Evolutionary conservation across 2,797 vertebrate species (phyloP).

Genomic region (Dryobates pubescens): DNA sequence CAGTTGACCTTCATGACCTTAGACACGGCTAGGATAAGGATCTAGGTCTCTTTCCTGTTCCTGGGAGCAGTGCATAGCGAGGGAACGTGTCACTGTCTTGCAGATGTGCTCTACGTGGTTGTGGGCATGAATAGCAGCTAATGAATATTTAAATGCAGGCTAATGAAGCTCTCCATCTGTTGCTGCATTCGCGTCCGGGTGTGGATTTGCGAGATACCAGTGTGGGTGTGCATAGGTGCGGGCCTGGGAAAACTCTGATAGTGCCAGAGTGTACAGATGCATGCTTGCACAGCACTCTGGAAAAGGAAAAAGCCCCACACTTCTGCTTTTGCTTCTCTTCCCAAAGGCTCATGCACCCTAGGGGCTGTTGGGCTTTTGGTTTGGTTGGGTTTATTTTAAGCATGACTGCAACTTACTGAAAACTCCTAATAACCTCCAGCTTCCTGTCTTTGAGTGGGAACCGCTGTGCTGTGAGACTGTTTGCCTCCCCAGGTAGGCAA

Average conservation of each 20-base stretch:
- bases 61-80: neutral
- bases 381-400: neutral
- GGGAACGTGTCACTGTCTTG: neutral
- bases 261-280: neutral
- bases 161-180: neutral
- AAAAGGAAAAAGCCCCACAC: neutral
- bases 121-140: neutral
- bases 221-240: conserved; percentile 36
- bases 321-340: neutral
- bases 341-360: neutral
- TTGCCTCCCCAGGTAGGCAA: neutral
- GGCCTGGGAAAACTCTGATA: conserved; percentile 27
- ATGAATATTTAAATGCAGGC: neutral
- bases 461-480: neutral
- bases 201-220: conserved; percentile 42
- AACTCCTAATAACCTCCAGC: neutral
- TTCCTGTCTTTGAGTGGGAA: neutral
- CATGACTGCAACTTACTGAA: neutral
- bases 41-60: neutral
- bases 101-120: neutral
- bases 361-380: no score
- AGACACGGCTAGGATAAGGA: neutral
- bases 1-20: neutral
- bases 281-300: neutral
- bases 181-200: neutral